Conservation (phyloP, 1,140 invertebrate species). For the Ceratoteleas bidentatus region DNA sequence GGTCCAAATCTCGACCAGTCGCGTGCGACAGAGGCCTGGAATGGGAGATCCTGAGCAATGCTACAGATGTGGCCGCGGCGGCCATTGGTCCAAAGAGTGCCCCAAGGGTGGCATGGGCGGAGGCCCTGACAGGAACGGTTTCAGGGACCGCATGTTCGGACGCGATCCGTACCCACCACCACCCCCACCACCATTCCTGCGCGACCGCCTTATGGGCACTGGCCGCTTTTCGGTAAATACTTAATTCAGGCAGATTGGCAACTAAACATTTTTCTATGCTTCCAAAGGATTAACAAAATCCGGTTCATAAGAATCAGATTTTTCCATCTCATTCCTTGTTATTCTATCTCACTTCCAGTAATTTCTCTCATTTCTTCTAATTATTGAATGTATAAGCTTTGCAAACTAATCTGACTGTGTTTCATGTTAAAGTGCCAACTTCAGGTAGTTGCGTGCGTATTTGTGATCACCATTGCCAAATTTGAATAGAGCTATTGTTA, state of each 20-base stretch:
- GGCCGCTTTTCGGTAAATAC: conserved; percentile 87
- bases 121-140: conserved; percentile 86
- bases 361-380: too few relatives aligned
- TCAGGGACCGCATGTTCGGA: conserved; percentile 91
- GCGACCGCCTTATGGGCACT: conserved; percentile 92
- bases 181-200: conserved; percentile 90
- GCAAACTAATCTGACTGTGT: too few relatives aligned
- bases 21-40: conserved; percentile 94
- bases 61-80: conserved; percentile 95
- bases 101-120: conserved; percentile 87
- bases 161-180: conserved; percentile 91
- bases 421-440: too few relatives aligned
- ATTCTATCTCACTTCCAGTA: too few relatives aligned
- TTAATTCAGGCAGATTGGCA: too few relatives aligned
- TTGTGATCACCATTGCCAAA: too few relatives aligned
- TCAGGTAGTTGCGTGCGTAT: too few relatives aligned
- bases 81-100: conserved; percentile 97
- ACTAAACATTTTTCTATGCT: too few relatives aligned
- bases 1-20: conserved; percentile 94
- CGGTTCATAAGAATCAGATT: too few relatives aligned
- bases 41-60: conserved; percentile 97
- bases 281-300: too few relatives aligned
- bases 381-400: too few relatives aligned
- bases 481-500: too few relatives aligned
- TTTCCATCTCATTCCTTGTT: conserved; percentile 13